Percentiles rank a stretch among this genome's conserved stretches.
phyloP scores from a whole-genome alignment of 92 coral and sea anemone genomes.

The Zoanthus sansibaricus region DNA sequence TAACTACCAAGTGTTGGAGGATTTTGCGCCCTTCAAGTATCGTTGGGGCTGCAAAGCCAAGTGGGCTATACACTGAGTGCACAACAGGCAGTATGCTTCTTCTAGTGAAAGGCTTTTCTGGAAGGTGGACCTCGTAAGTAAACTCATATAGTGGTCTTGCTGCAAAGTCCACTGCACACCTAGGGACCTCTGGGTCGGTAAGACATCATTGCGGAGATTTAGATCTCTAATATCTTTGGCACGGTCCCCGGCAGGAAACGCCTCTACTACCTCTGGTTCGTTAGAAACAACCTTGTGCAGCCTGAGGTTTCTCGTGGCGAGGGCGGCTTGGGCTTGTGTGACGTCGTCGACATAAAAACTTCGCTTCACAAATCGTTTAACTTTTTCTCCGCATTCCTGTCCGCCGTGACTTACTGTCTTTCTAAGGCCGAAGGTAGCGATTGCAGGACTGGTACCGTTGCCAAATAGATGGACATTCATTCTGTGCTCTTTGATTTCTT shows the following conservation, averaged over 20 bases:
- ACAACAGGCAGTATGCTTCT: conserved; percentile 14
- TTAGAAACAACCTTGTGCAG: conserved; percentile 49
- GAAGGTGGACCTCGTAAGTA: background rate
- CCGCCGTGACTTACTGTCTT: background rate
- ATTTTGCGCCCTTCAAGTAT: conserved; percentile 44
- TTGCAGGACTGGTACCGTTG: background rate
- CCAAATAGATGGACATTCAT: background rate
- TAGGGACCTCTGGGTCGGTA: background rate
- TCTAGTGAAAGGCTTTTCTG: conserved; percentile 24
- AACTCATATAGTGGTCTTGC: background rate
- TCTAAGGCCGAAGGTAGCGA: background rate
- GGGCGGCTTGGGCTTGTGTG: background rate
- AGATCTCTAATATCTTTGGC: background rate
- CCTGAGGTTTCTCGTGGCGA: background rate
- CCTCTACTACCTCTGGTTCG: background rate
- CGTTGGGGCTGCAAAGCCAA: conserved; percentile 40
- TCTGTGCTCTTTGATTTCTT: background rate
- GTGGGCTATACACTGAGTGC: conserved; percentile 31
- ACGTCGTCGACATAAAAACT: background rate
- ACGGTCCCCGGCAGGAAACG: background rate
- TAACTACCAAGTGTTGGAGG: conserved; percentile 34
- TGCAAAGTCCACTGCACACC: background rate
- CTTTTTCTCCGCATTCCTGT: background rate
- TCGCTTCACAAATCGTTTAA: background rate
- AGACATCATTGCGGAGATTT: background rate